Base-by-base conservation (phyloP, 1,140 invertebrate genomes). In the Gonioctena quinquepunctata region DNA sequence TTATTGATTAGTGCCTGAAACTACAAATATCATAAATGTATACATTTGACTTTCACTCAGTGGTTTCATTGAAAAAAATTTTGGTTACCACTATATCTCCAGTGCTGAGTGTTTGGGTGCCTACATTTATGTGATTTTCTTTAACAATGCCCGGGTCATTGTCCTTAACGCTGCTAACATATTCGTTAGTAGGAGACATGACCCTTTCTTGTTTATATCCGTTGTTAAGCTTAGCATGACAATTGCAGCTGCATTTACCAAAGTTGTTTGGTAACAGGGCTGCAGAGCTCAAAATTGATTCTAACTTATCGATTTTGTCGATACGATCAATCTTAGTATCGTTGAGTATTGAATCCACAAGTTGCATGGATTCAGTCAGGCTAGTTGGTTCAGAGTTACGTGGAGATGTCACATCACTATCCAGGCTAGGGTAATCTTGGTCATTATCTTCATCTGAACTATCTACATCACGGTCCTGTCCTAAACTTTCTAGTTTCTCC, bases 31-130 rank as follows among this genome's bases (percentile, higher is more conserved):
- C 23, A 59, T 23, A 59, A 23, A 22, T 2, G 25, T 23, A 23
- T 21, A 23, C 5, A 23, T 59, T 8, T 59, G n/a, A 33, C 18
- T 7, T 48, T 50, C 23, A 75, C 7, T 81, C 80, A 59, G 73
- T 83, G 49, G 83, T 85, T 69, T 94, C 92, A 56, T 90, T 89
- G 83, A 93, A 93, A 83, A 90, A 94, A 75, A 96, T 93, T 84
- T 93, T 94, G 54, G 94, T 96, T 72, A 96, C 95, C 22, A 96
- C 94, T 80, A 96, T 94, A 82, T 96, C 94, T 60, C 95, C 94
- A n/a, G 95, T 96, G 77, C 94, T 95, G 13, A 95, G 84, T 1
- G 95, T 96, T 83, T 96, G 94, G 65, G 90, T 92, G 22, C 87
- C 88, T 22, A 89, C 83, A 71, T 89, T 85, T 52, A 22, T 26